A percentile compares a stretch with the other conserved stretches of the same genome.
Conservation (phyloP, 2,113 vertebrate species). For the Pungitius pungitius region DNA sequence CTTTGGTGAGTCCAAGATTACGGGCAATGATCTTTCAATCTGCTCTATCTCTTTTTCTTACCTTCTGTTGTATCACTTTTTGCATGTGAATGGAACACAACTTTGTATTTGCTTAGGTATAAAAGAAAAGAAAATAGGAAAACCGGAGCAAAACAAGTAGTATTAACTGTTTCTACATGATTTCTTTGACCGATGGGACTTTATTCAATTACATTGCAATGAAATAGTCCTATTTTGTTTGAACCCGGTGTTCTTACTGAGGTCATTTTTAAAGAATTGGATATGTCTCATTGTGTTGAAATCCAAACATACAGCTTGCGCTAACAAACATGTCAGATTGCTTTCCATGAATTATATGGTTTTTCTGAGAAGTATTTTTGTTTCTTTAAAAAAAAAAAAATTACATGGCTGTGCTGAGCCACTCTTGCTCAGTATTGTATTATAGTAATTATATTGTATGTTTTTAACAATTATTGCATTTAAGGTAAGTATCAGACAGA, state of each 20-base stretch:
- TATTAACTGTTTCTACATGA: slow-evolving; percentile 6
- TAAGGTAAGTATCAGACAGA: slow-evolving; percentile 45
- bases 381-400: slow-evolving; percentile 34
- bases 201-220: slow-evolving; percentile 18
- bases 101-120: slow-evolving; percentile 45
- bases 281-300: slow-evolving; percentile 17
- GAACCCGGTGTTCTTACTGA: slow-evolving; percentile 10
- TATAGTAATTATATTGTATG: slow-evolving; percentile 54
- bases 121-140: slow-evolving; percentile 11
- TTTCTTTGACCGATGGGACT: background rate
- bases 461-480: slow-evolving; percentile 59
- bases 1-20: slow-evolving; percentile 35
- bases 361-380: slow-evolving; percentile 17
- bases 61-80: slow-evolving; percentile 40
- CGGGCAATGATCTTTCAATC: slow-evolving; percentile 38
- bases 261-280: slow-evolving; percentile 7
- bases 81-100: slow-evolving; percentile 48
- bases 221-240: slow-evolving; percentile 11
- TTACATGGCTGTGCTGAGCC: slow-evolving; percentile 41
- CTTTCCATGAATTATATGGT: background rate
- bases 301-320: background rate
- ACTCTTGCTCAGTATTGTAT: slow-evolving; percentile 20
- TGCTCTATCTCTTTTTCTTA: slow-evolving; percentile 39
- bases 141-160: slow-evolving; percentile 34
- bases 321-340: slow-evolving; percentile 5